Evolutionary conservation across 2,888 invertebrate species (phyloP), one percentile per base, ranked within the genome.

Genomic region (Megastigmus dorsalis): DNA sequence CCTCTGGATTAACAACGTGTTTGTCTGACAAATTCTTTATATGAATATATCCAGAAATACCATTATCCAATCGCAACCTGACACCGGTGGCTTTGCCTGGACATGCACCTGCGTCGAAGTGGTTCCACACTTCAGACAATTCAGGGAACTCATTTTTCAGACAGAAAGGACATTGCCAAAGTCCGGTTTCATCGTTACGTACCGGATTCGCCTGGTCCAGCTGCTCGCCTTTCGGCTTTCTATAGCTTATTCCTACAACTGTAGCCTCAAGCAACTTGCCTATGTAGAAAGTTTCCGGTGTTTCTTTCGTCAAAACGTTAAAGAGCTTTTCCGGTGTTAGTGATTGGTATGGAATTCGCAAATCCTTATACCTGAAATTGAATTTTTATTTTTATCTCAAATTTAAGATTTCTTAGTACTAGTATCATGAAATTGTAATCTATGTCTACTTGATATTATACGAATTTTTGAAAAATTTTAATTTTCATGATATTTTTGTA

Each of bases 81-180:
- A 99, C 94, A 0, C 99, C 99, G 0, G 95, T 95, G 0, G 99
- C 96, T 86, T 97, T 95, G 0, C 99, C 99, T 0, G 97, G 98
- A 89, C 99, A 99, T 1, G 94, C 93, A 30, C 95, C 96, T 0
- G 96, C 95, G 88, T 99, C 98, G 89, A 98, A 98, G 88, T 99
- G 98, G 89, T 96, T 97, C 98, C 98, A 99, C 57, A 98, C 98
- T 90, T 98, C 98, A 20, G 97, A 96, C 33, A 98, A 89, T 86
- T 98, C 98, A 0, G 97, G 95, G 83, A 99, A 98, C 88, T 98
- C 97, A 85, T 97, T 97, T 86, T 97, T 97, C 80, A 95, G 91
- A 89, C 99, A 99, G 89, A 98, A 98, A 0, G 98, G 98, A 90
- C 99, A 99, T 86, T 97, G 96, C 98, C 98, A 99, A 45, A 97